Evolutionary conservation across 2,888 invertebrate genomes (phyloP).

Genomic region (Tenthredo notha): DNA sequence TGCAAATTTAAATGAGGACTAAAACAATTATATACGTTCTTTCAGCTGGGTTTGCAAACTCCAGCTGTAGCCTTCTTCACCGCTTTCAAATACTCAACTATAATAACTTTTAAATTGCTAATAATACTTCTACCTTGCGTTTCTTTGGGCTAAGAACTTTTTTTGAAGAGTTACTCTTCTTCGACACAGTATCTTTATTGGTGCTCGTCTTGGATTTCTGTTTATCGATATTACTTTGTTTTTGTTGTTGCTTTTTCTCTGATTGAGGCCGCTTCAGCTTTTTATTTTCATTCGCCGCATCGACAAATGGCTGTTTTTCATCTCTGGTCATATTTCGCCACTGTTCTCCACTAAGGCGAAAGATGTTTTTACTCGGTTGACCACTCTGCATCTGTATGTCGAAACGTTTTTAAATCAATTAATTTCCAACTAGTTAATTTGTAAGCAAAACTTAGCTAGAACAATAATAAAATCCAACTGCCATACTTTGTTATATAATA

Average conservation of each 20-base stretch:
- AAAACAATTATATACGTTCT: not conserved
- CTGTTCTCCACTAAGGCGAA: slow-evolving; percentile 67
- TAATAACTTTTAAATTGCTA: not conserved
- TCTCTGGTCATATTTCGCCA: slow-evolving; percentile 68
- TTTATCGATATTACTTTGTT: not conserved
- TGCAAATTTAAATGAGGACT: not conserved
- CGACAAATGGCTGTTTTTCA: slow-evolving; percentile 69
- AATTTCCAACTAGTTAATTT: not conserved
- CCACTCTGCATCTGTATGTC: slow-evolving; percentile 33
- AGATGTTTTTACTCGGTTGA: slow-evolving; percentile 59
- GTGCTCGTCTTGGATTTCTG: slow-evolving; percentile 3
- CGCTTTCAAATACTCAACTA: not conserved
- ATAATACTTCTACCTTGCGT: slow-evolving; percentile 35
- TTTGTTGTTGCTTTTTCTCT: slow-evolving; percentile 8
- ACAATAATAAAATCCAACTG: not conserved
- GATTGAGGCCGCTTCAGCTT: slow-evolving; percentile 55
- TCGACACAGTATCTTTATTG: slow-evolving; percentile 2
- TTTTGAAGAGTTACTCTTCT: slow-evolving; percentile 4
- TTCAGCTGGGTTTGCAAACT: not conserved
- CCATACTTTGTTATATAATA: not conserved
- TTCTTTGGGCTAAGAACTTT: slow-evolving; percentile 9
- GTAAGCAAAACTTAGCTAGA: not conserved
- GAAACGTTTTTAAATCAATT: not conserved
- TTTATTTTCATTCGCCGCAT: slow-evolving; percentile 66
- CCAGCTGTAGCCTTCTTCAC: not conserved